A percentile compares a stretch with the other conserved stretches of the same genome.
Evolutionary conservation across 2,113 vertebrate genomes (phyloP).

Genomic region (Nyctibius bracteatus): DNA sequence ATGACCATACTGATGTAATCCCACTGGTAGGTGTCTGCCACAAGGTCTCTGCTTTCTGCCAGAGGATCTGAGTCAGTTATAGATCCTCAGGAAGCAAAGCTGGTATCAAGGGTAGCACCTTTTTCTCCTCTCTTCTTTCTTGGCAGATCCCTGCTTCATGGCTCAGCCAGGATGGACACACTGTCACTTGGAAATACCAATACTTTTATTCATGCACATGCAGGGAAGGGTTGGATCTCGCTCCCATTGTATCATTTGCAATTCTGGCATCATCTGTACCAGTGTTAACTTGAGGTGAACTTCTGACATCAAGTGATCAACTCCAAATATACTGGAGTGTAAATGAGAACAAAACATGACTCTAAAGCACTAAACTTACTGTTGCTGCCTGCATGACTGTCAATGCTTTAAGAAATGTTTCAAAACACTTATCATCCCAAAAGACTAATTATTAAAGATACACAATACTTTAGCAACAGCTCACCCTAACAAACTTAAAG

Average conservation of each 20-base stretch:
- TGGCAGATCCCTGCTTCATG: not conserved
- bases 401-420: not conserved
- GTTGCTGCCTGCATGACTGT: not conserved
- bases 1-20: not conserved
- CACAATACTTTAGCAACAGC: not conserved
- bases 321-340: not conserved
- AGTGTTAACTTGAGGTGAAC: not conserved
- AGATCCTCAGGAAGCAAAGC: not conserved
- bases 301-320: not conserved
- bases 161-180: not conserved
- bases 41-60: not conserved
- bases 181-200: not conserved
- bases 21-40: not conserved
- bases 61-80: not conserved
- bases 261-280: not conserved
- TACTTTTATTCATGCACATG: not conserved
- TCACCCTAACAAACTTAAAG: not conserved
- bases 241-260: not conserved
- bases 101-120: not conserved
- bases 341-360: not conserved
- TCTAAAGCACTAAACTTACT: not conserved
- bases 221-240: not conserved
- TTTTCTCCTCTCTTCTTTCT: not conserved
- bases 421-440: constrained; percentile 44
- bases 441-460: constrained; percentile 62